Evolutionary conservation across 2,888 invertebrate genomes (phyloP).

Genomic region (Netelia melanura): DNA sequence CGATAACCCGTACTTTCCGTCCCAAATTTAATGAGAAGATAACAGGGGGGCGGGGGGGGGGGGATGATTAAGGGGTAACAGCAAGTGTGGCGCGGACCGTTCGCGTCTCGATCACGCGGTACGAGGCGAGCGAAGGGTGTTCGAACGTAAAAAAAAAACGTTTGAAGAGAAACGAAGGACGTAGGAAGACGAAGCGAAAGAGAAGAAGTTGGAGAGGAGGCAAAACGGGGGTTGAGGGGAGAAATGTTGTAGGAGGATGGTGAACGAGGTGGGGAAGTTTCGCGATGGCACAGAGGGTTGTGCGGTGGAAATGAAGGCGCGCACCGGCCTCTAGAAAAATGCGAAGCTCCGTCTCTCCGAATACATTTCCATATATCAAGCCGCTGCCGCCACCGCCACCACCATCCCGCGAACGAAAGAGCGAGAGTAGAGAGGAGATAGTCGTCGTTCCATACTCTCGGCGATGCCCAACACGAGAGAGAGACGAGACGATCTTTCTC

Average conservation of each 20-base stretch:
- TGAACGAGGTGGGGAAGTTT: conserved; percentile 70
- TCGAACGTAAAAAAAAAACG: conserved; percentile 46
- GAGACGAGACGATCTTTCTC: conserved; percentile 38
- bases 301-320: conserved; percentile 77
- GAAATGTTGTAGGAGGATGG: conserved; percentile 55
- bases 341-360: conserved; percentile 83
- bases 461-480: conserved; percentile 67
- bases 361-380: conserved; percentile 85
- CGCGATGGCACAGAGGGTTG: conserved; percentile 70
- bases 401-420: conserved; percentile 62
- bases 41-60: background rate
- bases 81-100: conserved; percentile 67
- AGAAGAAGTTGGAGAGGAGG: conserved; percentile 46
- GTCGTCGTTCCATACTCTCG: conserved; percentile 43
- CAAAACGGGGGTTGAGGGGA: conserved; percentile 15
- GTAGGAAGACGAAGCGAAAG: conserved; percentile 48
- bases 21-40: conserved; percentile 81
- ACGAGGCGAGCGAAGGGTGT: conserved; percentile 43
- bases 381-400: conserved; percentile 52
- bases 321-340: conserved; percentile 82
- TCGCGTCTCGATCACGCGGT: conserved; percentile 54
- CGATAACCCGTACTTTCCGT: conserved; percentile 58
- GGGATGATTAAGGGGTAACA: conserved; percentile 79
- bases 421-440: conserved; percentile 63
- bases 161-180: conserved; percentile 52